Evolutionary conservation across 2,888 invertebrate species (phyloP).

Genomic region (Trachelus troglodyta): DNA sequence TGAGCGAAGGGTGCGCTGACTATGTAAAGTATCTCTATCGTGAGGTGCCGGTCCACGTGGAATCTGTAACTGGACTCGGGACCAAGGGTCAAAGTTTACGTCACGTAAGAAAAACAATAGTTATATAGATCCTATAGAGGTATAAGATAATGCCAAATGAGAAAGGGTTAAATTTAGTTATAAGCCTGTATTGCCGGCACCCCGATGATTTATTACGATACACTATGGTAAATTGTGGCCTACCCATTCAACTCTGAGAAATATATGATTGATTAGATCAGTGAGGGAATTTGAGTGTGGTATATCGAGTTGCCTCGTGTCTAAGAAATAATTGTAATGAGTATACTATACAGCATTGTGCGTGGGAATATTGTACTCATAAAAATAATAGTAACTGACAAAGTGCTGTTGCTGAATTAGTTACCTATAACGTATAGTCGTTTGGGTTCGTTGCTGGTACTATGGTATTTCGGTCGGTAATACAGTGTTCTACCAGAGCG

Average conservation of each 20-base stretch:
- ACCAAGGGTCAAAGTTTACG: background rate
- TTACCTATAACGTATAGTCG: background rate
- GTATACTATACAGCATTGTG: background rate
- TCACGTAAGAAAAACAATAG: background rate
- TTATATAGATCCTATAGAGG: background rate
- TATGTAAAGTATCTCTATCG: constrained; percentile 20
- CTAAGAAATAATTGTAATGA: background rate
- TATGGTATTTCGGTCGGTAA: background rate
- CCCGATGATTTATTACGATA: background rate
- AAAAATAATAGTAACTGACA: background rate
- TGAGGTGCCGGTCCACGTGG: background rate
- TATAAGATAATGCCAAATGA: no score
- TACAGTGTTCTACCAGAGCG: background rate
- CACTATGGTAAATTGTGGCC: background rate
- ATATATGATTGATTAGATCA: background rate
- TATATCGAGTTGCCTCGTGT: background rate
- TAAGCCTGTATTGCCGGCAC: background rate
- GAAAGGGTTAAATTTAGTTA: no score
- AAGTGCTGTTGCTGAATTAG: background rate
- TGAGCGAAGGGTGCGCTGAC: constrained; percentile 12
- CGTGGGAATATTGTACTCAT: background rate
- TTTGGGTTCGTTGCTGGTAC: background rate
- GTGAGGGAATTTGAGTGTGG: background rate
- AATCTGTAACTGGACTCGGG: background rate
- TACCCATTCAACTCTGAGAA: background rate